A percentile compares a stretch with the other conserved stretches of the same genome.
phyloP scores from a whole-genome alignment of 2,797 vertebrate genomes.

The Alauda arvensis region DNA sequence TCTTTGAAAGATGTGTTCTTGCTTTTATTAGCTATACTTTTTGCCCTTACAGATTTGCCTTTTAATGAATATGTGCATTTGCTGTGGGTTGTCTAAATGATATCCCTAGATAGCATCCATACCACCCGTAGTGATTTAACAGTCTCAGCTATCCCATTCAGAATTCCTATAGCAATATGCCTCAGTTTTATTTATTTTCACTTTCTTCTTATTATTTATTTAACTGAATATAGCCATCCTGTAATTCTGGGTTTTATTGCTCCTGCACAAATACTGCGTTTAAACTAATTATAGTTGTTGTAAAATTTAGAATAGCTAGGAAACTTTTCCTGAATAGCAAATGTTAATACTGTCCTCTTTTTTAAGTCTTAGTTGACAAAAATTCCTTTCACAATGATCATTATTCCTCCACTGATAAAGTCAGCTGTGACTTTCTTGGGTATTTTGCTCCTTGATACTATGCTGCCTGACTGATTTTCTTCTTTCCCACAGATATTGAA shows the following conservation, averaged over 20 bases:
- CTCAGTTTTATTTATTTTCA: not conserved
- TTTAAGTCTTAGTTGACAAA: not conserved
- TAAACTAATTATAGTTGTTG: not conserved
- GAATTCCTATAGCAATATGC: not conserved
- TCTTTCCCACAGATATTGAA: not conserved
- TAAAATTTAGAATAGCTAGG: not conserved
- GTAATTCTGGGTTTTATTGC: not conserved
- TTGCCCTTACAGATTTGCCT: not conserved
- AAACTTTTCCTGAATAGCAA: not conserved
- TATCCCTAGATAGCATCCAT: not conserved
- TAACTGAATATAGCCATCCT: not conserved
- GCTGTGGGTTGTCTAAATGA: not conserved
- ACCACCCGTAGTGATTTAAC: not conserved
- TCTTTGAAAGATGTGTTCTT: not conserved
- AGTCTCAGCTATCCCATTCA: not conserved
- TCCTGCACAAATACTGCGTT: not conserved
- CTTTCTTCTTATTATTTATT: not conserved
- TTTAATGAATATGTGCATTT: not conserved
- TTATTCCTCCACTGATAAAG: not conserved
- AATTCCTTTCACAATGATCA: not conserved
- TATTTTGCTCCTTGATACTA: not conserved
- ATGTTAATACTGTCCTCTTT: not conserved
- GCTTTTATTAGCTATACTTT: not conserved
- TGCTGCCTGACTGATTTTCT: not conserved
- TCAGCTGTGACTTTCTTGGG: not conserved